Percentiles rank a stretch among this genome's conserved stretches.
Conservation (phyloP, 2,888 invertebrate species). For the Tortricodes alternella region DNA sequence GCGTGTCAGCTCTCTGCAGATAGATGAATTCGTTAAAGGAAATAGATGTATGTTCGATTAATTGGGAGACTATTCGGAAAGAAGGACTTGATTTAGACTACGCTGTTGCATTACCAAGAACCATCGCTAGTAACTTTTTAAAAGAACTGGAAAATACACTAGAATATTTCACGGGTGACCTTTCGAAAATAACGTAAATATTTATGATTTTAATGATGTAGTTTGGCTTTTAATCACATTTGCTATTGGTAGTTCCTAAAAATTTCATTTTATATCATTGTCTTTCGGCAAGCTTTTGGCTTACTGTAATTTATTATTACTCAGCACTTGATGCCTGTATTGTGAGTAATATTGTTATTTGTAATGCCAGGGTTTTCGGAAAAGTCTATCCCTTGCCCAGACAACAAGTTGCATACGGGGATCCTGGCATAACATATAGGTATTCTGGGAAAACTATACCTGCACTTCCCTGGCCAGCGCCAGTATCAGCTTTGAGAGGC, state of each 20-base stretch:
- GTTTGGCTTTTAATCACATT: too few relatives aligned
- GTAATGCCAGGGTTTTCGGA: slow-evolving; percentile 81
- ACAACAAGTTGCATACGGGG: slow-evolving; percentile 87
- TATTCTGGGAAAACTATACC: slow-evolving; percentile 86
- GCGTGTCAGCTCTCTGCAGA: too few relatives aligned
- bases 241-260: background rate
- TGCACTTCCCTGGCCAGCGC: slow-evolving; percentile 84
- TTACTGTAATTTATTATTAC: too few relatives aligned
- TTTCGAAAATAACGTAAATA: slow-evolving; percentile 80
- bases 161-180: slow-evolving; percentile 85
- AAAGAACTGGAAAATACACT: slow-evolving; percentile 79
- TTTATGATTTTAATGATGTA: slow-evolving; percentile 1
- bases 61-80: slow-evolving; percentile 64
- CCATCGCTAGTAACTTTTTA: slow-evolving; percentile 73
- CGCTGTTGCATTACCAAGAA: slow-evolving; percentile 65
- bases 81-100: slow-evolving; percentile 84
- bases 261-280: background rate
- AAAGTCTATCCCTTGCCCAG: slow-evolving; percentile 86
- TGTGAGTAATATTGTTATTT: too few relatives aligned
- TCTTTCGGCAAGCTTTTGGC: too few relatives aligned
- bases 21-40: slow-evolving; percentile 48
- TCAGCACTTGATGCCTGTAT: background rate
- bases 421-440: slow-evolving; percentile 84
- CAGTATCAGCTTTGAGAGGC: slow-evolving; percentile 76
- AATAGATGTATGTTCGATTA: slow-evolving; percentile 45